A percentile compares a stretch with the other conserved stretches of the same genome.
Evolutionary conservation across 2,888 invertebrate genomes (phyloP).

Genomic region (Sinhomidia bicolor): DNA sequence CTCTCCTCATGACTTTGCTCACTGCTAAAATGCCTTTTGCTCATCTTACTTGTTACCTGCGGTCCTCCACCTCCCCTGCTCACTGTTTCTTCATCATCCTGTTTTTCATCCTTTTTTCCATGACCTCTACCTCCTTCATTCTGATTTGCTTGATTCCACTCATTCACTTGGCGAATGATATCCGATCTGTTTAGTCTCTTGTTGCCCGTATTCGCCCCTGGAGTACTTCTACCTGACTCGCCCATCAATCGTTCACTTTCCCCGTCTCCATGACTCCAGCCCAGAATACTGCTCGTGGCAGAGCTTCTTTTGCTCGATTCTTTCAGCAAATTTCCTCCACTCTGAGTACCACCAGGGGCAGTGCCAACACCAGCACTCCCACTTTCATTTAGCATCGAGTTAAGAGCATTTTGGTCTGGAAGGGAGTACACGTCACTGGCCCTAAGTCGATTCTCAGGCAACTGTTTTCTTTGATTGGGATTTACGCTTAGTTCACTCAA

Average conservation of each 20-base stretch:
- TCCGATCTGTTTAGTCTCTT: conserved; percentile 73
- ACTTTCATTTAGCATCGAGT: conserved; percentile 30
- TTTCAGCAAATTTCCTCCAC: too few species aligned
- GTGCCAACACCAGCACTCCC: neutral
- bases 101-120: neutral
- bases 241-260: conserved; percentile 68
- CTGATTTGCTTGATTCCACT: conserved; percentile 78
- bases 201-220: conserved; percentile 64
- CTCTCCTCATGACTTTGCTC: conserved; percentile 80
- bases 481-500: conserved; percentile 74
- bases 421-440: conserved; percentile 89
- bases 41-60: neutral
- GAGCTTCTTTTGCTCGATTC: conserved; percentile 66
- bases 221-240: conserved; percentile 77
- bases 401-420: conserved; percentile 59
- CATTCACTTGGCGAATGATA: conserved; percentile 77
- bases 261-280: conserved; percentile 73
- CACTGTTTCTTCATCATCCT: conserved; percentile 22
- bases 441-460: conserved; percentile 82
- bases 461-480: neutral
- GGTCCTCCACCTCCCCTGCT: neutral
- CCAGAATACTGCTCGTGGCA: conserved; percentile 74
- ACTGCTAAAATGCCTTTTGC: conserved; percentile 60
- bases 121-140: conserved; percentile 29
- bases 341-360: neutral